These are phyloP conservation scores for Anarhynchus alexandrinus DNA, from an alignment of 2,113 vertebrate genomes.

Conservation along the genomic window DNA sequence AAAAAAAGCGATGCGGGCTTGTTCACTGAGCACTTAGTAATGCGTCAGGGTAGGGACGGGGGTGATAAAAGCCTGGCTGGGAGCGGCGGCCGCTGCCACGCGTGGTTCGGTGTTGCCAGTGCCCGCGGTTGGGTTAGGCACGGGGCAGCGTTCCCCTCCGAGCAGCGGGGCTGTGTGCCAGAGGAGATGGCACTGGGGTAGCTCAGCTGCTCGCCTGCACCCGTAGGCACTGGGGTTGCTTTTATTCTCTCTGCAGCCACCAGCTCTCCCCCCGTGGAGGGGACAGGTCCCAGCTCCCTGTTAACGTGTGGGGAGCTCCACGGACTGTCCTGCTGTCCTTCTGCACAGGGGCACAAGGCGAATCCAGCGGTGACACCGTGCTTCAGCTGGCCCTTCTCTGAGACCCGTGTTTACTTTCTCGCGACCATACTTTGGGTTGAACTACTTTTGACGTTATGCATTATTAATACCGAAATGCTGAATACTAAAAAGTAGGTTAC, in stretches of 20 bases:
- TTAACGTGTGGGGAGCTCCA: not conserved
- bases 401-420: not conserved
- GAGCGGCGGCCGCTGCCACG: accelerated
- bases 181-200: accelerated
- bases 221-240: not conserved
- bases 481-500: conserved; percentile 59
- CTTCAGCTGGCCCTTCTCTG: not conserved
- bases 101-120: no score
- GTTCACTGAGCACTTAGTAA: not conserved
- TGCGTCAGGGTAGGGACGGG: accelerated
- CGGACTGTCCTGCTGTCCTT: not conserved
- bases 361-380: accelerated
- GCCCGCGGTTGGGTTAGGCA: no score
- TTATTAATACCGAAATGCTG: conserved; percentile 50
- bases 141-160: not conserved
- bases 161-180: accelerated
- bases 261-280: no score
- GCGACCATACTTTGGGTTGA: not conserved
- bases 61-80: accelerated
- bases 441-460: not conserved
- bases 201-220: not conserved
- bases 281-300: not conserved
- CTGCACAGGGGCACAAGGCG: not conserved
- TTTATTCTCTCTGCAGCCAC: no score
- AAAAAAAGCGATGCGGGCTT: not conserved